A percentile compares a stretch with the other conserved stretches of the same genome.
phyloP scores from a whole-genome alignment of 2,797 vertebrate species.

The Stomatorhinus walkeri region DNA sequence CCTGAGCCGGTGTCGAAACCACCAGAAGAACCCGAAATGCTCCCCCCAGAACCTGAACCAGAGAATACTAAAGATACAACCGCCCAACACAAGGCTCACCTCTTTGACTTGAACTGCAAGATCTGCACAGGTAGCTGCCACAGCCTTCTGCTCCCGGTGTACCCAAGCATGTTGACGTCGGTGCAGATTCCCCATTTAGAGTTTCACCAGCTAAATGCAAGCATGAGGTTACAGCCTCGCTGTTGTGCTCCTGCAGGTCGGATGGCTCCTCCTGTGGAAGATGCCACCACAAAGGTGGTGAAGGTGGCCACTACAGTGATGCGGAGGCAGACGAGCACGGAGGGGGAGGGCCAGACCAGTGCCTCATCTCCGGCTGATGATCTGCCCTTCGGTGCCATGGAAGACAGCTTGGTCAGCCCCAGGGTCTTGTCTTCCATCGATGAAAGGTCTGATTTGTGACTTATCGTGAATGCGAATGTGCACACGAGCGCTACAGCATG shows the following conservation, averaged over 20 bases:
- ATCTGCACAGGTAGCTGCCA: slow-evolving; percentile 93
- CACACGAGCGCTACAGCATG: background rate
- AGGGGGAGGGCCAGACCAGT: slow-evolving; percentile 64
- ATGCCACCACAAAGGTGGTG: slow-evolving; percentile 80
- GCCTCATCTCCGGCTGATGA: slow-evolving; percentile 67
- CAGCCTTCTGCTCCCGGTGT: background rate
- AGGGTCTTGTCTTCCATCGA: slow-evolving; percentile 51
- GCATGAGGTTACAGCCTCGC: background rate
- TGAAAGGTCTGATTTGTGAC: slow-evolving; percentile 35
- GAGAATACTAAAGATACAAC: slow-evolving; percentile 81
- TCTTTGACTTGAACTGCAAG: slow-evolving; percentile 97
- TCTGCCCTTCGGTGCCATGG: slow-evolving; percentile 74
- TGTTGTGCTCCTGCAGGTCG: slow-evolving; percentile 60
- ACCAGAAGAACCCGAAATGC: slow-evolving; percentile 66
- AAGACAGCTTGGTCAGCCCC: slow-evolving; percentile 74
- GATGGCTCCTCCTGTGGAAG: slow-evolving; percentile 90
- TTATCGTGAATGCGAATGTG: background rate
- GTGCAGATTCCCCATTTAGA: background rate
- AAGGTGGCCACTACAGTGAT: slow-evolving; percentile 85
- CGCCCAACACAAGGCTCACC: slow-evolving; percentile 86
- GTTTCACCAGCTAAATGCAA: background rate
- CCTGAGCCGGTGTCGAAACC: slow-evolving; percentile 62
- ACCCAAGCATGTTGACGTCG: background rate
- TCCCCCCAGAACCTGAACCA: slow-evolving; percentile 64
- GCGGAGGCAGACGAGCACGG: slow-evolving; percentile 76